Evolutionary conservation across 2,888 invertebrate genomes (phyloP).

Genomic region (Ophion ellenae): DNA sequence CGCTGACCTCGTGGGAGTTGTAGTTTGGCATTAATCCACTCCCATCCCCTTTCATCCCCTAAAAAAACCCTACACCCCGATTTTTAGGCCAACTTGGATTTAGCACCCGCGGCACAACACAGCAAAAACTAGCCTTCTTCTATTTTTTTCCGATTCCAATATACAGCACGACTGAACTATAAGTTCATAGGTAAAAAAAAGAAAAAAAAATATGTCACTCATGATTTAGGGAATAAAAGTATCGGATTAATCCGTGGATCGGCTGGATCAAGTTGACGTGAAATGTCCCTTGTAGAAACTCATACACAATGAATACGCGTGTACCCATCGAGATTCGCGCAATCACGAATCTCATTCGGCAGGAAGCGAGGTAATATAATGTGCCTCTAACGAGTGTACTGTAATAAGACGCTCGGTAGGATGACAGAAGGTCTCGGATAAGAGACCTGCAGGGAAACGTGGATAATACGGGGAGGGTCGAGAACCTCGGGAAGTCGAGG

Average conservation of each 20-base stretch:
- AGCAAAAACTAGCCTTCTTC: no score
- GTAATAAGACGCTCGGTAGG: constrained; percentile 73
- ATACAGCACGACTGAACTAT: no score
- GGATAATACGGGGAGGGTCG: constrained; percentile 48
- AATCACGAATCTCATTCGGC: constrained; percentile 79
- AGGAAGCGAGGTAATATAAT: constrained; percentile 77
- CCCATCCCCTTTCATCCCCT: no score
- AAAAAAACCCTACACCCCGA: no score
- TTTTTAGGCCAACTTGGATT: no score
- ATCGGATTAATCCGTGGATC: not conserved
- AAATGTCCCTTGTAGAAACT: not conserved
- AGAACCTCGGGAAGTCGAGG: constrained; percentile 44
- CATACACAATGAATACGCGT: not conserved
- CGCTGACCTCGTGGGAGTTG: no score
- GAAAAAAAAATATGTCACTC: not conserved
- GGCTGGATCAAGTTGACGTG: not conserved
- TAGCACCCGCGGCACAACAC: no score
- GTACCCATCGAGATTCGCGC: constrained; percentile 69
- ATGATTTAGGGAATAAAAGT: not conserved
- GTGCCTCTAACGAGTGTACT: constrained; percentile 79
- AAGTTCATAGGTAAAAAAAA: not conserved
- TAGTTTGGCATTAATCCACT: no score
- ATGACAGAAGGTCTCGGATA: constrained; percentile 58
- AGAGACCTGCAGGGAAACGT: constrained; percentile 32
- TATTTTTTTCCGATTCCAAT: no score